Evolutionary conservation across 2,888 invertebrate genomes (phyloP).

Genomic region (Gortyna flavago): DNA sequence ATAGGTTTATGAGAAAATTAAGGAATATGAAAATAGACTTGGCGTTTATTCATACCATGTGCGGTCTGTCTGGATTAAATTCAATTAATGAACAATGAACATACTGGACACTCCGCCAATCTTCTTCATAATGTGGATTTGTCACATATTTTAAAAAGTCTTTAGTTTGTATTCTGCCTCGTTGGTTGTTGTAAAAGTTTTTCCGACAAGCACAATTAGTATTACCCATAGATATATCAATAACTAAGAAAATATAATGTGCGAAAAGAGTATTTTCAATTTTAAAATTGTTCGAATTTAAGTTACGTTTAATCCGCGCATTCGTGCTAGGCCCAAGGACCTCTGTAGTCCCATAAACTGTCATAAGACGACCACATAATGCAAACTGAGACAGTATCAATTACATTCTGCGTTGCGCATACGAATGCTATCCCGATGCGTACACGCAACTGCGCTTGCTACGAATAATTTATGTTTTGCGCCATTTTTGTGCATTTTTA

Average conservation of each 20-base stretch:
- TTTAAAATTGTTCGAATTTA: background rate
- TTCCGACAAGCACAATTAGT: background rate
- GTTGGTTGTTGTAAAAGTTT: no score
- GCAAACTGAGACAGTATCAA: slow-evolving; percentile 60
- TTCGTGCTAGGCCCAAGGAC: background rate
- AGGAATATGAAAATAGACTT: slow-evolving; percentile 33
- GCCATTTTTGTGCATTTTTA: slow-evolving; percentile 58
- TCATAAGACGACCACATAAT: slow-evolving; percentile 48
- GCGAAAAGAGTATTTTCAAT: background rate
- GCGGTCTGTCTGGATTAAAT: slow-evolving; percentile 19
- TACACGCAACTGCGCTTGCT: slow-evolving; percentile 36
- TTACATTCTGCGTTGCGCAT: slow-evolving; percentile 64
- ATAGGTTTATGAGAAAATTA: slow-evolving; percentile 42
- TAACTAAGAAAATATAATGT: background rate
- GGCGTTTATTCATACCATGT: slow-evolving; percentile 23
- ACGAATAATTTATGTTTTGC: slow-evolving; percentile 45
- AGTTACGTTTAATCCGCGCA: background rate
- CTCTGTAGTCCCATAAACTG: slow-evolving; percentile 45
- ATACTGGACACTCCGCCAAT: background rate
- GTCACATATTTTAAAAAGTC: background rate
- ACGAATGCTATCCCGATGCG: slow-evolving; percentile 61
- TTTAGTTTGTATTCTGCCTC: background rate
- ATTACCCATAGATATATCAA: background rate
- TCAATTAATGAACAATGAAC: background rate
- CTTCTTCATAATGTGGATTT: background rate